phyloP scores from a whole-genome alignment of 2,888 invertebrate genomes.

The Watsonalla binaria region DNA sequence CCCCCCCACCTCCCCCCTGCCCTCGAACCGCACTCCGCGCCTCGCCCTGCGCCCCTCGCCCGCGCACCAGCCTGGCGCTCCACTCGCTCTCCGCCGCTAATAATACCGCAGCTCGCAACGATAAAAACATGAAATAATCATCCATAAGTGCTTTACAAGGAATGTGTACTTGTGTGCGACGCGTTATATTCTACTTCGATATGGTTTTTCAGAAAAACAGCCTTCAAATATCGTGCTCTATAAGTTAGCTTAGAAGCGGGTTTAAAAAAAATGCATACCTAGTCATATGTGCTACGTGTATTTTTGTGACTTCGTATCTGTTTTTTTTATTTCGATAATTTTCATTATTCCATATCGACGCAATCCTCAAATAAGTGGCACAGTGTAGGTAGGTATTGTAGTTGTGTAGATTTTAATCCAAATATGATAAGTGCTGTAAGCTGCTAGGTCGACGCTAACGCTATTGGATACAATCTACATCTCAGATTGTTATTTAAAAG shows the following conservation, averaged over 20 bases:
- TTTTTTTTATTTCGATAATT: neutral
- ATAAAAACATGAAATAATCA: conserved; percentile 75
- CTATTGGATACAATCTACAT: too few relatives aligned
- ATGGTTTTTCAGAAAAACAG: conserved; percentile 7
- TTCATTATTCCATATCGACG: too few relatives aligned
- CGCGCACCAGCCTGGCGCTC: conserved; percentile 24
- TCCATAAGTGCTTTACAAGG: conserved; percentile 65
- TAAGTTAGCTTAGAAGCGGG: neutral
- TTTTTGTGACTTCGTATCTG: neutral
- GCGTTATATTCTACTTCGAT: conserved; percentile 34
- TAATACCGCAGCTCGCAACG: conserved; percentile 69
- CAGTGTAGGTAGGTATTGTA: too few relatives aligned
- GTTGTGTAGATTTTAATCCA: too few relatives aligned
- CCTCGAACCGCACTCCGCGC: conserved; percentile 20
- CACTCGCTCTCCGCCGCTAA: conserved; percentile 41
- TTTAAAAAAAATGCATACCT: neutral
- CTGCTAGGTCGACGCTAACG: too few relatives aligned
- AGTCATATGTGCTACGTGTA: neutral
- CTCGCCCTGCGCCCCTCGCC: conserved; percentile 18
- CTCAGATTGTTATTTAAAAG: too few relatives aligned
- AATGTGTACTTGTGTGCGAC: conserved; percentile 64
- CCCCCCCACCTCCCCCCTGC: conserved; percentile 15
- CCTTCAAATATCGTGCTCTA: neutral
- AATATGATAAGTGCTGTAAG: too few relatives aligned
- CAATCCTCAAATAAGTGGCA: too few relatives aligned